These are phyloP conservation scores for Drosophila formosana DNA, from an alignment of 2,888 invertebrate genomes.

Conservation along the genomic window DNA sequence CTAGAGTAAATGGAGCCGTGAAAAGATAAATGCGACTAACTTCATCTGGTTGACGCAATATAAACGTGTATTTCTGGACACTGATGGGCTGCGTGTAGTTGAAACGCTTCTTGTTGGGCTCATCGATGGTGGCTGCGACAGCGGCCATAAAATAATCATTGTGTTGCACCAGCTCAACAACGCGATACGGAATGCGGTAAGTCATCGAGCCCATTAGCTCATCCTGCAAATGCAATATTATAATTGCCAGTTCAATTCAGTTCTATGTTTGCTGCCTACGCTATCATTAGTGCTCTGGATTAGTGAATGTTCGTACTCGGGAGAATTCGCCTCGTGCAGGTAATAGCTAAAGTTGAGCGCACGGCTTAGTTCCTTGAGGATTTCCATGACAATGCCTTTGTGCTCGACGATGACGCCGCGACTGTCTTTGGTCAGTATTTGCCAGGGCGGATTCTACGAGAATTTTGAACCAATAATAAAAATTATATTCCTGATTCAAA, in stretches of 20 bases:
- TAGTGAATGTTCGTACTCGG: conserved; percentile 49
- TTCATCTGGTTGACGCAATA: conserved; percentile 92
- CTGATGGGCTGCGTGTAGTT: conserved; percentile 93
- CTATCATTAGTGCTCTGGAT: conserved; percentile 68
- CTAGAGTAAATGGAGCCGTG: conserved; percentile 91
- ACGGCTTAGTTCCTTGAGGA: conserved; percentile 90
- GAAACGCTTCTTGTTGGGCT: conserved; percentile 85
- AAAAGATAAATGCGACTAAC: conserved; percentile 93
- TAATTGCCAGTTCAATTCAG: background rate
- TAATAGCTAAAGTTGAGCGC: conserved; percentile 91
- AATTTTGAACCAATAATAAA: conserved; percentile 62
- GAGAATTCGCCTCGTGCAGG: conserved; percentile 71
- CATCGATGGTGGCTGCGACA: conserved; percentile 83
- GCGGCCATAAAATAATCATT: conserved; percentile 83
- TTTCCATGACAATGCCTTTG: conserved; percentile 92
- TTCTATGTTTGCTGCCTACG: conserved; percentile 49
- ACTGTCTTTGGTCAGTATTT: conserved; percentile 88
- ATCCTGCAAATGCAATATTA: conserved; percentile 57
- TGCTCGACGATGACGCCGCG: conserved; percentile 86
- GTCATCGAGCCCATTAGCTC: conserved; percentile 81
- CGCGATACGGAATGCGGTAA: conserved; percentile 75
- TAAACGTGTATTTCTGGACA: conserved; percentile 91
- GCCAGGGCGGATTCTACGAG: conserved; percentile 94
- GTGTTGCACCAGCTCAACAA: conserved; percentile 75
- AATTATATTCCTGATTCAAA: conserved; percentile 64